A percentile compares a stretch with the other conserved stretches of the same genome.
Evolutionary conservation across 2,113 vertebrate genomes (phyloP).

Genomic region (Scytalopus superciliaris): DNA sequence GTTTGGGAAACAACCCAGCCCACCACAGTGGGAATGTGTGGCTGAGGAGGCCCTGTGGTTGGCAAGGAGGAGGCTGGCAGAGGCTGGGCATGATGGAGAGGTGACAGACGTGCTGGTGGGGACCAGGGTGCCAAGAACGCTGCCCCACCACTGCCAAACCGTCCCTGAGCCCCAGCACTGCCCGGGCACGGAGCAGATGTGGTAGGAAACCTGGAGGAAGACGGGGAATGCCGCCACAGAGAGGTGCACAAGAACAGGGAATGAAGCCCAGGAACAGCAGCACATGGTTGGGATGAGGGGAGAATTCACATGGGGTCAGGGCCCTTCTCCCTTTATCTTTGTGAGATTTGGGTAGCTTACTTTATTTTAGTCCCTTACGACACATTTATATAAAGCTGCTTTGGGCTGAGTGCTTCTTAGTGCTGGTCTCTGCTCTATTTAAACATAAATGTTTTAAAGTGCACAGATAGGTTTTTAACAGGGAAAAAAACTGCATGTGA

Average conservation of each 20-base stretch:
- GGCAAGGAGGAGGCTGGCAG: not conserved
- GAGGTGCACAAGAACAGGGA: not conserved
- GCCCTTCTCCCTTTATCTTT: slow-evolving; percentile 53
- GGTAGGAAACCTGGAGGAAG: not conserved
- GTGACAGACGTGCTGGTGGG: not conserved
- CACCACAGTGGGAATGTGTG: not conserved
- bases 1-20: not conserved
- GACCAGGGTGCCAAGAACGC: not conserved
- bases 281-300: not conserved
- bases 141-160: not conserved
- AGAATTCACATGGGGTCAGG: slow-evolving; percentile 18
- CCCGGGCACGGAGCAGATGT: not conserved
- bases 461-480: slow-evolving; percentile 41
- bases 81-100: not conserved
- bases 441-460: slow-evolving; percentile 70
- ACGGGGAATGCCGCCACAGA: not conserved
- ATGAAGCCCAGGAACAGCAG: not conserved
- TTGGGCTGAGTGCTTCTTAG: slow-evolving; percentile 74
- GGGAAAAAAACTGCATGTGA: slow-evolving; percentile 53
- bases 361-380: slow-evolving; percentile 67
- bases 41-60: not conserved
- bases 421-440: slow-evolving; percentile 61
- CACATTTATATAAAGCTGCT: slow-evolving; percentile 71
- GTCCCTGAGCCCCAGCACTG: not conserved
- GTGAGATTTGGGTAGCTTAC: slow-evolving; percentile 62